Conservation (phyloP, 1,140 invertebrate species). For the Euschistus heros region DNA sequence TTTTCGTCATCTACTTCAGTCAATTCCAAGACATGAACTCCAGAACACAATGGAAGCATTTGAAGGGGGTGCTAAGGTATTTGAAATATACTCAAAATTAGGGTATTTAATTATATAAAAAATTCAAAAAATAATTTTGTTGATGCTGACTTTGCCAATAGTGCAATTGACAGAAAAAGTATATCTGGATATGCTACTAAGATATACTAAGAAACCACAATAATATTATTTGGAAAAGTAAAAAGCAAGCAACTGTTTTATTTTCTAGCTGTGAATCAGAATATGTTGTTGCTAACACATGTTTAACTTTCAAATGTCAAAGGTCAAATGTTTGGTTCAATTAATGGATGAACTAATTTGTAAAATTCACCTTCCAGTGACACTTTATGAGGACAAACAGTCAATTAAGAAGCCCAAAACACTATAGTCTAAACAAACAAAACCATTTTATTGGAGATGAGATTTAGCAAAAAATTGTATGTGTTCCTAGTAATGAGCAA, state of each 20-base stretch:
- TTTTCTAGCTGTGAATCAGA: no score
- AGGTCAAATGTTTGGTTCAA: no score
- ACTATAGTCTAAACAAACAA: no score
- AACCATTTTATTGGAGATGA: no score
- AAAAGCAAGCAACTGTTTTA: not conserved
- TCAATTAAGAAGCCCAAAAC: no score
- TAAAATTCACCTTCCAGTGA: no score
- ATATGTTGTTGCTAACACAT: no score
- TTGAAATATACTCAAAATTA: not conserved
- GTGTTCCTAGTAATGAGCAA: no score
- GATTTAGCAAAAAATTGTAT: no score
- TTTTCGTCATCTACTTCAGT: not conserved
- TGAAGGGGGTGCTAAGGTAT: not conserved
- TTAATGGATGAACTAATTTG: no score
- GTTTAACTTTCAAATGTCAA: no score
- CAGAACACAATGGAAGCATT: not conserved
- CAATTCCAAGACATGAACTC: not conserved
- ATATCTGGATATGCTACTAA: not conserved
- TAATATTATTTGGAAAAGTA: not conserved
- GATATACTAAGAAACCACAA: not conserved
- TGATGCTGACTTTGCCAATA: not conserved
- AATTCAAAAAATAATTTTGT: not conserved
- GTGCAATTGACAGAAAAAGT: not conserved
- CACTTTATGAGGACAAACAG: no score
- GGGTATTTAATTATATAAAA: not conserved